phyloP scores from a whole-genome alignment of 2,113 vertebrate genomes.

The Lathamus discolor region DNA sequence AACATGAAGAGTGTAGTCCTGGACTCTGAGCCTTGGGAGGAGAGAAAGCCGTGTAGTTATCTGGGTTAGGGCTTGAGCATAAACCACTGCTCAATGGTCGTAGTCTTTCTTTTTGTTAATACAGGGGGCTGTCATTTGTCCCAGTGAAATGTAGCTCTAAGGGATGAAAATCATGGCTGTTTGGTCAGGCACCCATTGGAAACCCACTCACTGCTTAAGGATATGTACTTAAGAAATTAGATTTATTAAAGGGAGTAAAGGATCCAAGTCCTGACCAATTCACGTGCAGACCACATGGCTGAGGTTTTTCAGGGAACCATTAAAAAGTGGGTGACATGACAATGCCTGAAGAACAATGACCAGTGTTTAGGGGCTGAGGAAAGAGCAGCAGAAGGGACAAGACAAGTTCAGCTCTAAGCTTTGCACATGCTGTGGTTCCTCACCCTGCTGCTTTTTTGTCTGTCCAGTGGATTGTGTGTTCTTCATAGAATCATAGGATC shows the following conservation, averaged over 20 bases:
- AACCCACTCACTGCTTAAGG: neutral
- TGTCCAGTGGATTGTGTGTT: neutral
- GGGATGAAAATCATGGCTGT: accelerated
- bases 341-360: no score
- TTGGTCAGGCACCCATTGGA: neutral
- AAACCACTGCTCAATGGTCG: neutral
- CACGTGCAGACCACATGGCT: accelerated
- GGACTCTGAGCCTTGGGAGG: neutral
- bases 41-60: neutral
- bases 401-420: neutral
- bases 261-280: neutral
- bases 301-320: neutral
- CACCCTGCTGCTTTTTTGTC: neutral
- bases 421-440: neutral
- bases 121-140: neutral
- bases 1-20: neutral
- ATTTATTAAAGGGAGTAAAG: neutral
- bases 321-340: neutral
- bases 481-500: neutral
- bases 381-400: neutral
- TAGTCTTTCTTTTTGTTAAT: neutral
- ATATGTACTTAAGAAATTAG: neutral
- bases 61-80: neutral
- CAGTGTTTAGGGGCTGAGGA: neutral
- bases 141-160: neutral